phyloP scores from a whole-genome alignment of 2,888 invertebrate species.

The Drosophila phalerata region DNA sequence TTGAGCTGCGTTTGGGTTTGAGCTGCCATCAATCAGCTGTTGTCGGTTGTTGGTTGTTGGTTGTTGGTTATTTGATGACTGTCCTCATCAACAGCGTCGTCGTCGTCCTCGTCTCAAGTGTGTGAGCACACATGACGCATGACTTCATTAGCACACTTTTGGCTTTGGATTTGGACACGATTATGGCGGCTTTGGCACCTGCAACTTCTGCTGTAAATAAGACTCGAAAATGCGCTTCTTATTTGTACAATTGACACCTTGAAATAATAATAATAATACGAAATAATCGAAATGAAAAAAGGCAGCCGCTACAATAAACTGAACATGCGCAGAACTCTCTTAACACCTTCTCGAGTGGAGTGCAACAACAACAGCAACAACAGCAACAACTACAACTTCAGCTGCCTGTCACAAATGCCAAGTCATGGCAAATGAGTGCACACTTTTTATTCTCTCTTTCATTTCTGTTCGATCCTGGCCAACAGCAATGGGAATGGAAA shows the following conservation, averaged over 20 bases:
- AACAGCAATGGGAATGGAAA: constrained; percentile 17
- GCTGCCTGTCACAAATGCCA: constrained; percentile 73
- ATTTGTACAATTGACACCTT: constrained; percentile 76
- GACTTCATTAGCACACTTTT: constrained; percentile 76
- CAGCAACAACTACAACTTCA: constrained; percentile 61
- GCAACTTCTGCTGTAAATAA: constrained; percentile 42
- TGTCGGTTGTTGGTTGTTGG: constrained; percentile 43
- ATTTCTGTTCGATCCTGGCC: constrained; percentile 46
- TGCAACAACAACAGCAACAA: constrained; percentile 54
- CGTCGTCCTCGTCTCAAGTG: constrained; percentile 50
- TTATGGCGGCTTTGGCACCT: constrained; percentile 42
- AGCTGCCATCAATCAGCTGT: constrained; percentile 73
- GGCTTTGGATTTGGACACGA: constrained; percentile 19
- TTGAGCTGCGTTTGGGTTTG: constrained; percentile 22
- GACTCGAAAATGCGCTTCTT: constrained; percentile 60
- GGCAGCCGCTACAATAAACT: constrained; percentile 61
- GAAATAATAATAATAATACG: constrained; percentile 42
- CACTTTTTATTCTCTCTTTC: constrained; percentile 40
- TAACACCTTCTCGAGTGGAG: constrained; percentile 76
- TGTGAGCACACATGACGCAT: constrained; percentile 61
- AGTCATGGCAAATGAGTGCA: constrained; percentile 80
- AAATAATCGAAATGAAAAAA: constrained; percentile 16
- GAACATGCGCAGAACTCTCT: constrained; percentile 69
- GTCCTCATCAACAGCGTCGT: constrained; percentile 9
- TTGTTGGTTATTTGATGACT: constrained; percentile 45